Conservation (phyloP, 2,797 vertebrate genomes). For the Rousettus madagascariensis region DNA sequence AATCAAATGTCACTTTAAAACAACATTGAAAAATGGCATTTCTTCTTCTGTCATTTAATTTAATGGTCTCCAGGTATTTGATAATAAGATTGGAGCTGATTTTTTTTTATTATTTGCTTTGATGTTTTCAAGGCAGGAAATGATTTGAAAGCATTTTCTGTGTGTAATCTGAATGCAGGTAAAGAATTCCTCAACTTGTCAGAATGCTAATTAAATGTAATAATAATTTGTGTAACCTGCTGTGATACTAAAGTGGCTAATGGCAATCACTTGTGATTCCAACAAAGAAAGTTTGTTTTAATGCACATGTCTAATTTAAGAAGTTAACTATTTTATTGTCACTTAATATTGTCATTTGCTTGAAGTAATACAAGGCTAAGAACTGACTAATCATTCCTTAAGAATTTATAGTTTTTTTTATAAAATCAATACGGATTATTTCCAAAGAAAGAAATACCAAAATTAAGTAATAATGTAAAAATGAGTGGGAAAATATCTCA, state of each 20-base stretch:
- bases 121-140: constrained; percentile 61
- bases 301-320: constrained; percentile 54
- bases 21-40: constrained; percentile 55
- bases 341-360: constrained; percentile 37
- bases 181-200: constrained; percentile 63
- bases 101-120: constrained; percentile 63
- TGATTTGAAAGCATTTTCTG: constrained; percentile 55
- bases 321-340: constrained; percentile 45
- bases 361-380: neutral
- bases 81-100: constrained; percentile 47
- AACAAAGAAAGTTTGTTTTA: constrained; percentile 49
- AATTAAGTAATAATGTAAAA: neutral
- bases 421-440: neutral
- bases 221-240: constrained; percentile 66
- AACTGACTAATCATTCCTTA: neutral
- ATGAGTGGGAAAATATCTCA: neutral
- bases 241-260: constrained; percentile 56
- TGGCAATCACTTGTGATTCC: constrained; percentile 52
- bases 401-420: neutral
- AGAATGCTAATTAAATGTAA: constrained; percentile 71
- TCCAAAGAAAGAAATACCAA: neutral
- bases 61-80: constrained; percentile 42
- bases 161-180: constrained; percentile 48
- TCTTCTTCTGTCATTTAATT: constrained; percentile 50
- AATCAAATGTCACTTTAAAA: constrained; percentile 58